Evolutionary conservation across 2,113 vertebrate species (phyloP).

Genomic region (Glaucidium brasilianum): DNA sequence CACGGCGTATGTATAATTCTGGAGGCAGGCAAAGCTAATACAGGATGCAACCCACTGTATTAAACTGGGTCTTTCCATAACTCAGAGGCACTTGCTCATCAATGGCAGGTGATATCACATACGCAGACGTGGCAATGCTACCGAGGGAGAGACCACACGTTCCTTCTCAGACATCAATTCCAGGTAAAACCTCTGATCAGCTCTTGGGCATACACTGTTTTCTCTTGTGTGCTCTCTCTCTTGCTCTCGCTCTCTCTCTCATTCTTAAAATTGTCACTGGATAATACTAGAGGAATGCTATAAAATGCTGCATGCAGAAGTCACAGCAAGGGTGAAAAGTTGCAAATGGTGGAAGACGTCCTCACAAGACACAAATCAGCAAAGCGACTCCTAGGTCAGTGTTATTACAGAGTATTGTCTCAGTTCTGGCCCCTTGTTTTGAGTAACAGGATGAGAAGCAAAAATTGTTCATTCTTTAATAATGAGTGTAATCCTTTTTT

Average conservation of each 20-base stretch:
- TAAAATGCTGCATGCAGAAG: not conserved
- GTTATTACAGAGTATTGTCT: not conserved
- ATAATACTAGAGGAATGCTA: not conserved
- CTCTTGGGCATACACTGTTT: not conserved
- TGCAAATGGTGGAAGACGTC: not conserved
- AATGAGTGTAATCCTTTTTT: not conserved
- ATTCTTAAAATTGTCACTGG: not conserved
- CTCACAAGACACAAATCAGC: not conserved
- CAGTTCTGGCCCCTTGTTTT: not conserved
- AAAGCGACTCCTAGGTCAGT: not conserved
- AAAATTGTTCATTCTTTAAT: not conserved
- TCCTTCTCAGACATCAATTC: not conserved
- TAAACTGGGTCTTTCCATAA: not conserved
- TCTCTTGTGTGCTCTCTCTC: not conserved
- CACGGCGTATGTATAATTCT: not conserved
- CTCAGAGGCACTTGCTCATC: not conserved
- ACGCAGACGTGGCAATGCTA: not conserved
- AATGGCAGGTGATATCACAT: slow-evolving; percentile 32
- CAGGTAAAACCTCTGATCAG: slow-evolving; percentile 20
- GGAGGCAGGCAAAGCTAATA: slow-evolving; percentile 7
- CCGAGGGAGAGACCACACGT: not conserved
- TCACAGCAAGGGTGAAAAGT: not conserved
- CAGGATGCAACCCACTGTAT: not conserved
- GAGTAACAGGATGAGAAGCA: not conserved
- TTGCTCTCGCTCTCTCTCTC: not conserved